Percentiles rank a stretch among this genome's conserved stretches.
phyloP scores from a whole-genome alignment of 2,113 vertebrate genomes.

The Amphiprion percula region DNA sequence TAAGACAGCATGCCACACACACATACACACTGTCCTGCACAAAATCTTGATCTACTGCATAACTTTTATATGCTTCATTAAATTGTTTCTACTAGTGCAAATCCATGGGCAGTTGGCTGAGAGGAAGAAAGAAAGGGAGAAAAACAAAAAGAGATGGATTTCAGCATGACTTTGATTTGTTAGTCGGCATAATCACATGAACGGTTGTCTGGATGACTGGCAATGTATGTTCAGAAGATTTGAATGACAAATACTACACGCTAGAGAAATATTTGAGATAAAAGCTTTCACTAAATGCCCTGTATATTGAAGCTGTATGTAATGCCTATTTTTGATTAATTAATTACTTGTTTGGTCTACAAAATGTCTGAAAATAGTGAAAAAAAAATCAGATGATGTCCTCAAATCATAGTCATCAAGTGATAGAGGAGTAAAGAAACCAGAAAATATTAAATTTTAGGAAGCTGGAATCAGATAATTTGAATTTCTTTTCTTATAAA shows the following conservation, averaged over 20 bases:
- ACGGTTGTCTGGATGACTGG: conserved; percentile 13
- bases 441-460: too few relatives aligned
- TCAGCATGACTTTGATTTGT: conserved; percentile 33
- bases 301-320: too few relatives aligned
- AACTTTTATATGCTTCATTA: conserved; percentile 61
- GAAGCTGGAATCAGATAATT: too few relatives aligned
- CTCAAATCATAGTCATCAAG: too few relatives aligned
- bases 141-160: conserved; percentile 5
- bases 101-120: conserved; percentile 19
- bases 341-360: too few relatives aligned
- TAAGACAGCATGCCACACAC: conserved; percentile 31
- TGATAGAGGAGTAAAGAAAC: too few relatives aligned
- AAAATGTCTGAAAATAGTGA: too few relatives aligned
- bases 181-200: conserved; percentile 23
- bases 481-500: too few relatives aligned
- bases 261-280: neutral
- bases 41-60: conserved; percentile 49
- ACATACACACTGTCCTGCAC: conserved; percentile 14
- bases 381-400: too few relatives aligned
- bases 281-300: too few relatives aligned
- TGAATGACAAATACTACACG: conserved; percentile 3
- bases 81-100: conserved; percentile 46
- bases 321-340: too few relatives aligned
- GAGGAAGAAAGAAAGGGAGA: neutral
- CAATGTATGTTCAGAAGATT: neutral